Conservation (phyloP, 2,797 vertebrate species). For the Hyperoplus lanceolatus region DNA sequence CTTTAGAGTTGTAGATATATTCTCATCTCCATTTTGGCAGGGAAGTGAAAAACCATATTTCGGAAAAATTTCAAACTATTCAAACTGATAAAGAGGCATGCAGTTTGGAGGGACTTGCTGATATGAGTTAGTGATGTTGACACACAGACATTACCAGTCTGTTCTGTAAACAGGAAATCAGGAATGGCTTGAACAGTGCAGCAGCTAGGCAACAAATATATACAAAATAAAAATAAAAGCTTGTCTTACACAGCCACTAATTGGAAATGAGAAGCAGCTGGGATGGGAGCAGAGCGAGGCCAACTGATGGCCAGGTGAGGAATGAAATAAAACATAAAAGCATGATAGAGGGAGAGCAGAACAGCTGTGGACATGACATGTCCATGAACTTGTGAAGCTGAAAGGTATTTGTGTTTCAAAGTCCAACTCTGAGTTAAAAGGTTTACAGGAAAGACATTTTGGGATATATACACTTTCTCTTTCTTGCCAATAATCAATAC, state of each 20-base stretch:
- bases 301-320: conserved; percentile 33
- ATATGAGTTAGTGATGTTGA: neutral
- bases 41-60: neutral
- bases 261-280: conserved; percentile 2
- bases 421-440: no score
- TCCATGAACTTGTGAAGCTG: neutral
- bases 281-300: neutral
- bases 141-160: neutral
- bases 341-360: neutral
- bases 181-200: neutral
- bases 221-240: neutral
- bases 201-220: neutral
- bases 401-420: no score
- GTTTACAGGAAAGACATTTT: no score
- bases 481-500: no score
- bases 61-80: neutral
- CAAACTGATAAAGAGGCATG: neutral
- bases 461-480: no score
- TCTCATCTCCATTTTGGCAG: neutral
- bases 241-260: neutral
- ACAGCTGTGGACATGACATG: neutral
- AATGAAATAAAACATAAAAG: neutral
- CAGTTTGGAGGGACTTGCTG: neutral
- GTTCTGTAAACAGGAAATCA: conserved; percentile 5
- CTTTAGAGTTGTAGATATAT: neutral